Evolutionary conservation across 2,113 vertebrate genomes (phyloP), one percentile per base, ranked within the genome.

Genomic region (Ranitomeya imitator): DNA sequence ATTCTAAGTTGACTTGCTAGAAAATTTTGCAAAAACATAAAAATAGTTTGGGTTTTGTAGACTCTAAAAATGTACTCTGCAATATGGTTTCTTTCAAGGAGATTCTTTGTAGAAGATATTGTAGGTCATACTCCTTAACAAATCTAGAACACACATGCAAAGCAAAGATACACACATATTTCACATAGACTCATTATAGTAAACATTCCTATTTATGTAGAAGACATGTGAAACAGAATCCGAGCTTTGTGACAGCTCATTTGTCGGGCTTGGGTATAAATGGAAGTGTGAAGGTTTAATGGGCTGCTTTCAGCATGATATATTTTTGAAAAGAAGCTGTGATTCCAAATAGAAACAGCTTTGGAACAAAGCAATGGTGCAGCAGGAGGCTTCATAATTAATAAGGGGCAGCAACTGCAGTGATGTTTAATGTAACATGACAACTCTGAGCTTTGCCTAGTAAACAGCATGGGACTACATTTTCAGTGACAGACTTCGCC

Each of bases 201-300:
- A n/a, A 23, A 18, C 52, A 73, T 73, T 57, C 54, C 57, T 82
- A 26, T 88, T 63, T 65, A 65, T 79, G 51, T 78, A 83, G 16
- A 83, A 45, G 60, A 88, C 67, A 67, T 78, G 59, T 52, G 55
- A 15, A 63, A 15, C 45, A 37, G 18, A 71, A 5, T 13, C 26
- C 69, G 78, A 85, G 78, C 73, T 57, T 78, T 23, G 60, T 84
- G 81, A 84, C 81, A 88, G 80, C 73, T 88, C 59, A 18, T 84
- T 89, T 89, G 81, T 89, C 82, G 79, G 74, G 81, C 73, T 37
- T 19, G 83, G 71, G 87, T 63, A 84, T 55, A 79, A 89, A 90
- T 90, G 90, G 74, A 90, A 92, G 90, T 85, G 88, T 23, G 59
- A 90, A 93, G 90, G 87, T 89, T 93, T 94, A 95, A 96, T 92